Percentiles rank a stretch among this genome's conserved stretches.
These are phyloP conservation scores for Anabacerthia variegaticeps DNA, from an alignment of 2,797 vertebrate genomes.

Conservation along the genomic window DNA sequence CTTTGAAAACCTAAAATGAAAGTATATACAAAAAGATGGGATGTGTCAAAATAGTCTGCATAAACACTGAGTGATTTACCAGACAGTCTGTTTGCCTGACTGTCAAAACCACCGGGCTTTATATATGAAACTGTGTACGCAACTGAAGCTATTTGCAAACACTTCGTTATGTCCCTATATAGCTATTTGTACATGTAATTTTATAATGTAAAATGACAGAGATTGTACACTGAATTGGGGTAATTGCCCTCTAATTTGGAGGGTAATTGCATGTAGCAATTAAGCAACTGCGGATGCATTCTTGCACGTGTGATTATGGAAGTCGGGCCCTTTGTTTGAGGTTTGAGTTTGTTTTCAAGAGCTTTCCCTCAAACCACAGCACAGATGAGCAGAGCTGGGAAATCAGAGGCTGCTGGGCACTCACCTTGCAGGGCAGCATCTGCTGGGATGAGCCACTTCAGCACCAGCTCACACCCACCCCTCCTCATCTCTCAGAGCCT, in stretches of 20 bases:
- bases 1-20: slow-evolving; percentile 66
- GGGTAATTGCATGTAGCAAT: slow-evolving; percentile 68
- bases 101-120: slow-evolving; percentile 66
- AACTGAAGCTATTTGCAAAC: slow-evolving; percentile 70
- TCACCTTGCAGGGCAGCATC: neutral
- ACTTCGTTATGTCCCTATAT: slow-evolving; percentile 61
- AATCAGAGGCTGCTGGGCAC: neutral
- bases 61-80: slow-evolving; percentile 67
- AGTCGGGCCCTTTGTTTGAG: slow-evolving; percentile 62
- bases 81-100: slow-evolving; percentile 66
- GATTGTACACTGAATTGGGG: slow-evolving; percentile 65
- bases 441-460: neutral
- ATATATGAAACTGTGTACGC: slow-evolving; percentile 45
- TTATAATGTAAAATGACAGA: slow-evolving; percentile 55
- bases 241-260: slow-evolving; percentile 72
- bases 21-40: slow-evolving; percentile 59
- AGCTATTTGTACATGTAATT: slow-evolving; percentile 66
- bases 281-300: slow-evolving; percentile 68
- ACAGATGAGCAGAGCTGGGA: neutral
- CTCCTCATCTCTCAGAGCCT: neutral
- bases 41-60: slow-evolving; percentile 71
- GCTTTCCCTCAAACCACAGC: neutral
- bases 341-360: slow-evolving; percentile 48
- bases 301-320: slow-evolving; percentile 53
- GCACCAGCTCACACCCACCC: accelerated